Base-by-base conservation (phyloP, 2,797 vertebrate genomes). In the Ciconia nigra region DNA sequence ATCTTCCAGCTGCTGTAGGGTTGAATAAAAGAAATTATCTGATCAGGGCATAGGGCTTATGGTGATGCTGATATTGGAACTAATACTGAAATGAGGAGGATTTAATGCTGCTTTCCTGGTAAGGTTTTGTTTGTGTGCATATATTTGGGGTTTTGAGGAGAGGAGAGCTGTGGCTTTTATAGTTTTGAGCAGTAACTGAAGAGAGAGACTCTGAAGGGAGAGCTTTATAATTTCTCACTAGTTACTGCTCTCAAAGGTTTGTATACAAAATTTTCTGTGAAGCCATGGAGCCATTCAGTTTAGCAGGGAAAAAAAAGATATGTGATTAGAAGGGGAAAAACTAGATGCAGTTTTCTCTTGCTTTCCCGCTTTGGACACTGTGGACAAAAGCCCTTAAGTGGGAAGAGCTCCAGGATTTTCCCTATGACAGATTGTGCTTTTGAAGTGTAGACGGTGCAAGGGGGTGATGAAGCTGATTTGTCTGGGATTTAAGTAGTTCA, bases 21-120 rank as follows among this genome's bases (percentile, higher is more conserved):
- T 79, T 88, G 85, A 86, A 95, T 89, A 76, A 91, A 95, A 81
- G 33, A 88, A 87, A 66, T 96, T 66, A 82, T 66, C 90, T 89
- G 73, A 84, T 90, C 57, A 57, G 44, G 35, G 39, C 52, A 6
- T 47, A 84, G 44, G 14, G 78, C 16, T 82, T 89, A 51, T 47
- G 35, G 54, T 76, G 73, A 47, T 92, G 35, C 47, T 87, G 54
- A 25, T 96, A 70, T 1, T 47, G 37, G 59, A 95, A 83, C 25
- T 77, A 66, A 83, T 63, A 67, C 11, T 91, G 25, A 92, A 80
- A 73, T 20, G 13, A 69, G 65, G 54, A 85, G 44, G 22, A 47
- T 89, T 90, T 90, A 73, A 26, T 77, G 28, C 35, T 73, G 39
- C 5, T 58, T 83, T 91, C 22, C 22, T 73, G 35, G 15, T 76